phyloP scores from a whole-genome alignment of 1,140 invertebrate genomes.

The Pectinophora gossypiella region DNA sequence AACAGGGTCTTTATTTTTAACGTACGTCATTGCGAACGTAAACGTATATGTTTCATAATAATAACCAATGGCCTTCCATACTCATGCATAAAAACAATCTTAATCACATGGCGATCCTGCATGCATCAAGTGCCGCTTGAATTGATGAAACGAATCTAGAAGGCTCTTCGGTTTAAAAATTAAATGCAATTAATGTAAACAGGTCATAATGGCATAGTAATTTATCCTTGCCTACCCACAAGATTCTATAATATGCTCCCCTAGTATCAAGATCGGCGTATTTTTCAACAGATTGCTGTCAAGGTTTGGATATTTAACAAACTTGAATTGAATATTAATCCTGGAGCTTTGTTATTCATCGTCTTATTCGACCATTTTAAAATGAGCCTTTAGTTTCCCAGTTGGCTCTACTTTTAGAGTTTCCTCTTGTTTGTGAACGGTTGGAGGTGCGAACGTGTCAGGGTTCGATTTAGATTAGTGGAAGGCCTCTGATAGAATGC shows the following conservation, averaged over 20 bases:
- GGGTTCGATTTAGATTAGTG: neutral
- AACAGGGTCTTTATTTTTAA: neutral
- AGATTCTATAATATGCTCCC: neutral
- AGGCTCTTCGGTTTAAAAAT: slow-evolving; percentile 16
- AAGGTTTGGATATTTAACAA: slow-evolving; percentile 42
- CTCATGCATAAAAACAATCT: slow-evolving; percentile 1
- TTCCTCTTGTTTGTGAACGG: neutral
- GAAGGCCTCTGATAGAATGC: no score
- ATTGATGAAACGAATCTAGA: slow-evolving; percentile 24
- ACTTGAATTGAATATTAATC: slow-evolving; percentile 28
- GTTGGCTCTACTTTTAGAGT: neutral
- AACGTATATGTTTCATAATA: slow-evolving; percentile 10
- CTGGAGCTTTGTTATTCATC: slow-evolving; percentile 21
- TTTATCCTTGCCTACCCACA: slow-evolving; percentile 37
- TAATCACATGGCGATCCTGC: neutral
- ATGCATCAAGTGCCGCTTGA: slow-evolving; percentile 6
- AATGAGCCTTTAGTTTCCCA: no score
- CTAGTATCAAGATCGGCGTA: slow-evolving; percentile 5
- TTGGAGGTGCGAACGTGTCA: no score
- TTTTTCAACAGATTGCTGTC: slow-evolving; percentile 40
- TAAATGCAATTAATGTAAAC: slow-evolving; percentile 38
- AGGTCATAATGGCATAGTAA: slow-evolving; percentile 45
- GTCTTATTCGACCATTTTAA: neutral
- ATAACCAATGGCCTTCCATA: slow-evolving; percentile 2
- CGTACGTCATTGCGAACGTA: neutral